Percentiles rank a stretch among this genome's conserved stretches.
Conservation (phyloP, 2,797 vertebrate species). For the Xiphophorus birchmanni region DNA sequence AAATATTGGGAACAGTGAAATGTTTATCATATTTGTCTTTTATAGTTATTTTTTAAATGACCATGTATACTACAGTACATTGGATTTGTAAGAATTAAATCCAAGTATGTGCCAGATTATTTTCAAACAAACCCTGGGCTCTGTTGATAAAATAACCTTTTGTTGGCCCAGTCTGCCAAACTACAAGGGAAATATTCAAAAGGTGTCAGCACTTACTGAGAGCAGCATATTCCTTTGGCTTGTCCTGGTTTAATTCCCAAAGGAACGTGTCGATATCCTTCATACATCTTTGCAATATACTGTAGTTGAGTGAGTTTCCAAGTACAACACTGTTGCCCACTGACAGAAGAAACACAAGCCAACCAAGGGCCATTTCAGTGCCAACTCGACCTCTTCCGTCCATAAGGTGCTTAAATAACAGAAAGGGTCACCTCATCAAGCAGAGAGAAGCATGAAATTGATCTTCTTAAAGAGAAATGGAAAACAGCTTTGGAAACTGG, state of each 20-base stretch:
- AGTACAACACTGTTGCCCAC: constrained; percentile 23
- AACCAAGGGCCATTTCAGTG: constrained; percentile 66
- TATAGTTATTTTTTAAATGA: not conserved
- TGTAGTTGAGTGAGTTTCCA: constrained; percentile 38
- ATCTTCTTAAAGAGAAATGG: constrained; percentile 30
- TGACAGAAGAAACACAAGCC: constrained; percentile 45
- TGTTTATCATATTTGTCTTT: not conserved
- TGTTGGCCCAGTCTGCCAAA: not conserved
- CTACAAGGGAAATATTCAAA: constrained; percentile 7
- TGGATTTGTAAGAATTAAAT: not conserved
- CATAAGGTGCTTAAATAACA: constrained; percentile 71
- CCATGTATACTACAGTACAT: not conserved
- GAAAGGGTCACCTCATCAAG: constrained; percentile 40
- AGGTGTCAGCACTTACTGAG: constrained; percentile 82
- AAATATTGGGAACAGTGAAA: not conserved
- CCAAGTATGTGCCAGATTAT: not conserved
- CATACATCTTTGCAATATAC: constrained; percentile 77
- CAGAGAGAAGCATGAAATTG: constrained; percentile 44
- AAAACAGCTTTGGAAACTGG: constrained; percentile 30
- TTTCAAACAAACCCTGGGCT: not conserved
- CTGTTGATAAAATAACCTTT: not conserved
- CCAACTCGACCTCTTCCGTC: constrained; percentile 21
- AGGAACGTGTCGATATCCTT: constrained; percentile 82
- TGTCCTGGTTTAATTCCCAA: constrained; percentile 79
- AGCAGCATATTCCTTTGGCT: constrained; percentile 82